phyloP scores from a whole-genome alignment of 2,797 vertebrate genomes.

The Gastrophryne carolinensis region DNA sequence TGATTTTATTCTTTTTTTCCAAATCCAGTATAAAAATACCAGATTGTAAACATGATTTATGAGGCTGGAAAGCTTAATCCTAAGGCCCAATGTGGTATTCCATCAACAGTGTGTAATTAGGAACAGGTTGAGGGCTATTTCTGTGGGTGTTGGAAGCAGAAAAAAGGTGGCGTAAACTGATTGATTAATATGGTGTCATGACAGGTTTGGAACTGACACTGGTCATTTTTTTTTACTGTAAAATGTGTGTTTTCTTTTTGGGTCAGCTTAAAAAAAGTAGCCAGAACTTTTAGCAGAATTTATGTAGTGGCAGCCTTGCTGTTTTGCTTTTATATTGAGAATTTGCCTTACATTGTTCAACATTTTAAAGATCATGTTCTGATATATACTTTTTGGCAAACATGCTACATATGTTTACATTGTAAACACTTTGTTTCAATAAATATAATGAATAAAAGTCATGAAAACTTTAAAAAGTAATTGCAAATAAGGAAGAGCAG shows the following conservation, averaged over 20 bases:
- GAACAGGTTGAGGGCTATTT: slow-evolving; percentile 30
- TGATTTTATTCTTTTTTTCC: background rate
- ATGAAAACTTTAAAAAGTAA: too few species aligned
- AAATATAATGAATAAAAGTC: too few species aligned
- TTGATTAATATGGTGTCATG: slow-evolving; percentile 35
- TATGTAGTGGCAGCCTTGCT: too few species aligned
- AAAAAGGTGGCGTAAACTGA: slow-evolving; percentile 18
- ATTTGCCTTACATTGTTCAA: too few species aligned
- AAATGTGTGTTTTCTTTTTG: background rate
- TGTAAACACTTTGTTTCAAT: too few species aligned
- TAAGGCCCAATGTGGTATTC: slow-evolving; percentile 11
- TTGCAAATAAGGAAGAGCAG: too few species aligned
- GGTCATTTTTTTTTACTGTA: slow-evolving; percentile 18
- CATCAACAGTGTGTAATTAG: slow-evolving; percentile 38
- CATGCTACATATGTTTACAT: too few species aligned
- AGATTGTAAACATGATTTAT: slow-evolving; percentile 31
- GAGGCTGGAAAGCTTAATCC: slow-evolving; percentile 20
- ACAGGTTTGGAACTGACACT: slow-evolving; percentile 6
- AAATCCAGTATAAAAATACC: slow-evolving; percentile 12
- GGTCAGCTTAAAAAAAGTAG: too few species aligned
- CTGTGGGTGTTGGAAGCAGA: background rate
- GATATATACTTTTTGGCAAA: too few species aligned
- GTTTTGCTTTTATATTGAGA: too few species aligned
- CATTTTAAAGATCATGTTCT: too few species aligned
- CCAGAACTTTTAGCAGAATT: too few species aligned